A percentile compares a stretch with the other conserved stretches of the same genome.
Conservation (phyloP, 2,113 vertebrate species). For the Apus apus region DNA sequence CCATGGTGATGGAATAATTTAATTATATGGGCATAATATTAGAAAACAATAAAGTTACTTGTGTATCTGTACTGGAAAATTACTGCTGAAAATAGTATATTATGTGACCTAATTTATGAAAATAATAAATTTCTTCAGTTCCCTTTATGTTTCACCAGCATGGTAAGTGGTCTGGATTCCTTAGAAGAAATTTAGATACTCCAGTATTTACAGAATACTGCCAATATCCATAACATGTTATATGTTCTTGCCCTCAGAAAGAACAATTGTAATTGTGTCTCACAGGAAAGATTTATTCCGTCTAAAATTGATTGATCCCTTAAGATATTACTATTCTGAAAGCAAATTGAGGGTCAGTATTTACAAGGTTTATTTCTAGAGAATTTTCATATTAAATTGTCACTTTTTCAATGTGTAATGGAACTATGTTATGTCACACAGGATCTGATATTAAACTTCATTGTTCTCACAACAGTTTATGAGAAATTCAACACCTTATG, state of each 20-base stretch:
- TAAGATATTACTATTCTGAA: background rate
- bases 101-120: background rate
- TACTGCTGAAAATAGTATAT: background rate
- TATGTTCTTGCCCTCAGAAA: background rate
- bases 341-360: background rate
- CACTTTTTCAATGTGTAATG: background rate
- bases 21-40: background rate
- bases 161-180: background rate
- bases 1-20: background rate
- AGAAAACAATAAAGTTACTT: background rate
- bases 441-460: background rate
- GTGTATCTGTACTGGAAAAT: background rate
- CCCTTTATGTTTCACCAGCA: background rate
- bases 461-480: background rate
- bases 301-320: background rate
- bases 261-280: background rate
- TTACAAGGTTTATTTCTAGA: background rate
- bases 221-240: background rate
- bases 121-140: background rate
- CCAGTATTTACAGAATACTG: background rate
- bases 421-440: background rate
- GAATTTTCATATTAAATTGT: background rate
- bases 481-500: background rate
- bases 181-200: background rate
- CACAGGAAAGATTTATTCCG: background rate